phyloP scores from a whole-genome alignment of 2,113 vertebrate species.

The Erythrolamprus reginae region DNA sequence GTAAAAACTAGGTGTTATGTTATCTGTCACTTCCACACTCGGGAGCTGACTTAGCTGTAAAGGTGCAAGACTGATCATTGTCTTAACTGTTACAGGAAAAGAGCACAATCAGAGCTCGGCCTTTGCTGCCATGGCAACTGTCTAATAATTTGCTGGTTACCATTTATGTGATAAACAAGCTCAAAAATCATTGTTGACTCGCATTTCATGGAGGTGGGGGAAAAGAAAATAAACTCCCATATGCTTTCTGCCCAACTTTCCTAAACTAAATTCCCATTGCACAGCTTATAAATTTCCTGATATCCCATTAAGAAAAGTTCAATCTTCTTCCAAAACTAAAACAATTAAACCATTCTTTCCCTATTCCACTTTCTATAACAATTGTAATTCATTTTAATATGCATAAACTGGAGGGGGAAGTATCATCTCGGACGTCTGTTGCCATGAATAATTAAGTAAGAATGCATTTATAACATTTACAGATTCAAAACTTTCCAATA shows the following conservation, averaged over 20 bases:
- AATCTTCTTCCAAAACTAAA: constrained; percentile 53
- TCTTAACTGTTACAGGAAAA: constrained; percentile 58
- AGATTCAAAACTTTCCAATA: neutral
- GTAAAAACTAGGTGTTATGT: constrained; percentile 44
- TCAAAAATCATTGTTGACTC: constrained; percentile 61
- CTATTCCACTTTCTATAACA: constrained; percentile 12
- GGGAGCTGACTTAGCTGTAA: constrained; percentile 45
- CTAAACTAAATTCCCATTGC: constrained; percentile 24
- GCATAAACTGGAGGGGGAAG: constrained; percentile 18
- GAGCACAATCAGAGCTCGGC: constrained; percentile 43
- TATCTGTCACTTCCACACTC: constrained; percentile 58
- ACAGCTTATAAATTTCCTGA: constrained; percentile 46
- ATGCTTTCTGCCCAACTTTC: constrained; percentile 38
- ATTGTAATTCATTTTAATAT: constrained; percentile 54
- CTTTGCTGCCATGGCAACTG: constrained; percentile 60
- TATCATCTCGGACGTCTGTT: constrained; percentile 48
- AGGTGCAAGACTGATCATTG: constrained; percentile 45
- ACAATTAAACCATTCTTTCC: constrained; percentile 60
- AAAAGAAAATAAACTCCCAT: constrained; percentile 28
- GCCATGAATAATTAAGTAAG: constrained; percentile 52
- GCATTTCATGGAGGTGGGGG: constrained; percentile 37
- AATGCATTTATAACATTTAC: constrained; percentile 42
- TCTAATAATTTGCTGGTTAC: constrained; percentile 66
- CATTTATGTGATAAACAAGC: constrained; percentile 66
- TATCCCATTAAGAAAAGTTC: constrained; percentile 56